These are phyloP conservation scores for Heteractis magnifica DNA, from an alignment of 92 coral and sea anemone species.

Conservation along the genomic window DNA sequence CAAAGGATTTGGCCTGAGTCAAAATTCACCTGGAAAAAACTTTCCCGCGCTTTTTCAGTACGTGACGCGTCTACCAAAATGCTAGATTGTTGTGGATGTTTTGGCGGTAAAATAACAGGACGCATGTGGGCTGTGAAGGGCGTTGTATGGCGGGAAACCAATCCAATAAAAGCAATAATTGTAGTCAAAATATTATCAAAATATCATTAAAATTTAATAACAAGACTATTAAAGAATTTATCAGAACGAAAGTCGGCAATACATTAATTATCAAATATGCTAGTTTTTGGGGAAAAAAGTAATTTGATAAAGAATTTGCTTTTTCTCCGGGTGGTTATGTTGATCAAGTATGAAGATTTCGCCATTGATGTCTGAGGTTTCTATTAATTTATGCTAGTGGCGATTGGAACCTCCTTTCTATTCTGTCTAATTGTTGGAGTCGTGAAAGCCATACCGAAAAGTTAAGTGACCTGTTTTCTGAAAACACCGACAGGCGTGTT, in stretches of 20 bases:
- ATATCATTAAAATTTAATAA: not conserved
- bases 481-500: not conserved
- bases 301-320: not conserved
- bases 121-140: conserved; percentile 7
- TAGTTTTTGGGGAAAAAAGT: not conserved
- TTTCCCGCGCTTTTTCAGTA: conserved; percentile 9
- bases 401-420: not conserved
- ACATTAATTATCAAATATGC: not conserved
- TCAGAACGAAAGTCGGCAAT: not conserved
- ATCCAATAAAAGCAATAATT: not conserved
- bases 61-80: not conserved
- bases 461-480: not conserved
- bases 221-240: not conserved
- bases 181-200: not conserved
- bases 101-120: conserved; percentile 9
- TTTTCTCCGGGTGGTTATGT: not conserved
- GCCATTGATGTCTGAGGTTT: not conserved
- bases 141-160: conserved; percentile 10
- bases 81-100: not conserved
- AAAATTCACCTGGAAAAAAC: not conserved
- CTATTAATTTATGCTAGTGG: not conserved
- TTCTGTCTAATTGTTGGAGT: not conserved
- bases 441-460: not conserved
- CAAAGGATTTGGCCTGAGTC: not conserved
- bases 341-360: not conserved